Evolutionary conservation across 2,888 invertebrate genomes (phyloP).

Genomic region (Onthophagus sagittarius): DNA sequence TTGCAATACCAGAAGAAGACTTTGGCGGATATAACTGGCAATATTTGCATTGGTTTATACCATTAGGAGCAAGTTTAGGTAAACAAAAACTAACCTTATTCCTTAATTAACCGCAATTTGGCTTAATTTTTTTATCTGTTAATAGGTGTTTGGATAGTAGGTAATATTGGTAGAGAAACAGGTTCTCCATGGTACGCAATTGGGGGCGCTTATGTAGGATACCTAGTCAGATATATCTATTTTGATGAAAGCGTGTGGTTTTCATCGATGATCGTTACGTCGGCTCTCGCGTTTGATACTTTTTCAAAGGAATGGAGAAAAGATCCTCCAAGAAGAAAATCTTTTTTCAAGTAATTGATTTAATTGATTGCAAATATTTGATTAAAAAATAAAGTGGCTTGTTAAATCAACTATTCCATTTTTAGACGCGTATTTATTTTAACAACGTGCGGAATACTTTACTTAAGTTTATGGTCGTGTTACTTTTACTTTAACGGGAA

Average conservation of each 20-base stretch:
- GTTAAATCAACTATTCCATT: conserved; percentile 21
- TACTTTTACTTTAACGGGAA: conserved; percentile 86
- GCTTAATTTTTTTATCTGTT: conserved; percentile 26
- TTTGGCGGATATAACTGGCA: conserved; percentile 67
- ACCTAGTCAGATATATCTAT: conserved; percentile 68
- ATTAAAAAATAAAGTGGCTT: not conserved
- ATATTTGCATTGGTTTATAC: conserved; percentile 69
- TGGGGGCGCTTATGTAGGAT: conserved; percentile 61
- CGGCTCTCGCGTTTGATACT: conserved; percentile 69
- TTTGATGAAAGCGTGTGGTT: conserved; percentile 73
- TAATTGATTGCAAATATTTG: not conserved
- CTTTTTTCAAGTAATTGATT: conserved; percentile 16
- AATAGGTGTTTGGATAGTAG: conserved; percentile 86
- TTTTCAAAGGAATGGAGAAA: conserved; percentile 77
- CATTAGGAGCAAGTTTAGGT: conserved; percentile 71
- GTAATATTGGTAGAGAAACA: conserved; percentile 82
- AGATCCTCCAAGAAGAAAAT: conserved; percentile 48
- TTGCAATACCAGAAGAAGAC: conserved; percentile 74
- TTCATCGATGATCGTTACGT: conserved; percentile 60
- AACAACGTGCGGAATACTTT: conserved; percentile 60
- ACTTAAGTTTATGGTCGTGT: conserved; percentile 70
- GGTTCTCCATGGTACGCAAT: conserved; percentile 70
- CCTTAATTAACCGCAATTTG: not conserved
- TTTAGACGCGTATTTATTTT: conserved; percentile 59
- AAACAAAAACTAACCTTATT: conserved; percentile 25